Evolutionary conservation across 2,113 vertebrate genomes (phyloP).

Genomic region (Abramis brama): DNA sequence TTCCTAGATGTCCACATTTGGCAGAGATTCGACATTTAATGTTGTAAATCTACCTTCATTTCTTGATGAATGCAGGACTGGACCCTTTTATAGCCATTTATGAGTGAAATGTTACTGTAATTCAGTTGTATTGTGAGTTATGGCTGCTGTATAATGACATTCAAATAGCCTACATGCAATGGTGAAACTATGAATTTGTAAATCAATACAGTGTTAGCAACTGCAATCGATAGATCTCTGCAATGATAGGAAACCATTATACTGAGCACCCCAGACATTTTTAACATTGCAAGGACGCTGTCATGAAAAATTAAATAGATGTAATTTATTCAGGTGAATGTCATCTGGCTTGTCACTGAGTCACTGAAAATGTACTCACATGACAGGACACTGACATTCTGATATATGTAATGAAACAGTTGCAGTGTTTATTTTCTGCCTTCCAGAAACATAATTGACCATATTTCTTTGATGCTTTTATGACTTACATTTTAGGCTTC

Average conservation of each 20-base stretch:
- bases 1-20: background rate
- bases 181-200: conserved; percentile 67
- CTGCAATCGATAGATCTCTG: conserved; percentile 67
- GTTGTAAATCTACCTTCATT: background rate
- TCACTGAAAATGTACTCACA: background rate
- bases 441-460: background rate
- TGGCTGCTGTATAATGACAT: conserved; percentile 51
- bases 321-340: conserved; percentile 58
- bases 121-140: conserved; percentile 36
- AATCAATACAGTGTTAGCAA: conserved; percentile 66
- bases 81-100: conserved; percentile 17
- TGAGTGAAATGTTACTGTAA: conserved; percentile 34
- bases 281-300: conserved; percentile 52
- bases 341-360: background rate
- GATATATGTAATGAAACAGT: background rate
- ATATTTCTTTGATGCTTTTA: background rate
- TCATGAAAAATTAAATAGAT: conserved; percentile 49
- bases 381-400: background rate
- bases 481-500: background rate
- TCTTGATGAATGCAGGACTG: conserved; percentile 1
- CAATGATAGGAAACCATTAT: conserved; percentile 69
- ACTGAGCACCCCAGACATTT: conserved; percentile 39
- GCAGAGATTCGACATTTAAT: background rate
- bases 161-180: conserved; percentile 65
- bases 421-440: background rate